Evolutionary conservation across 1,140 invertebrate genomes (phyloP).

Genomic region (Stratiolaelaps scimitus): DNA sequence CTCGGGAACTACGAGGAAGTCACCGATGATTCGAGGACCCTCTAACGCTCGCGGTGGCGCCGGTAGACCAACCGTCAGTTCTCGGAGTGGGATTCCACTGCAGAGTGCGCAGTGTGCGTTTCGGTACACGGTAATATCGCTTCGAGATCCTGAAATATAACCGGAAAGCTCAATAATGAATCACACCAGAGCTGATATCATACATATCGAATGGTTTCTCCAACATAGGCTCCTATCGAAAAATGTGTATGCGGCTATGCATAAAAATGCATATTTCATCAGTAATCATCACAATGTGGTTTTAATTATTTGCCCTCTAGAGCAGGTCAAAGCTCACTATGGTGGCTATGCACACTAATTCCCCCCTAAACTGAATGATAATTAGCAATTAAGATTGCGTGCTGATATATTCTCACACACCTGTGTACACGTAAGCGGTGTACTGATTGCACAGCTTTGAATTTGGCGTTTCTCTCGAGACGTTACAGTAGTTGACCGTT

Average conservation of each 20-base stretch:
- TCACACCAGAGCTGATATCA: too few relatives aligned
- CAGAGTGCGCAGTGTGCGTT: constrained; percentile 33
- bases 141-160: neutral
- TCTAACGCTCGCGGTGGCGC: neutral
- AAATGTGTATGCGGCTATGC: too few relatives aligned
- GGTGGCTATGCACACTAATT: too few relatives aligned
- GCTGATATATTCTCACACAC: neutral
- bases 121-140: constrained; percentile 15
- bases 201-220: too few relatives aligned
- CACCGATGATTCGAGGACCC: neutral
- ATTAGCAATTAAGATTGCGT: too few relatives aligned
- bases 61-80: constrained; percentile 9
- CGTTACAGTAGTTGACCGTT: neutral
- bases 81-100: constrained; percentile 6
- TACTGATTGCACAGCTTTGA: neutral
- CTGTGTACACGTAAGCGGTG: constrained; percentile 18
- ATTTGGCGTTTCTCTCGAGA: neutral
- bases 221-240: too few relatives aligned
- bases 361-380: too few relatives aligned
- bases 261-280: too few relatives aligned
- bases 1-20: neutral
- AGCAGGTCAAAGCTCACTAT: too few relatives aligned
- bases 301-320: too few relatives aligned
- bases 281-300: too few relatives aligned
- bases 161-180: too few relatives aligned